Evolutionary conservation across 1,140 invertebrate species (phyloP), one percentile per base, ranked within the genome.

Genomic region (Alviniconcha marisindica): DNA sequence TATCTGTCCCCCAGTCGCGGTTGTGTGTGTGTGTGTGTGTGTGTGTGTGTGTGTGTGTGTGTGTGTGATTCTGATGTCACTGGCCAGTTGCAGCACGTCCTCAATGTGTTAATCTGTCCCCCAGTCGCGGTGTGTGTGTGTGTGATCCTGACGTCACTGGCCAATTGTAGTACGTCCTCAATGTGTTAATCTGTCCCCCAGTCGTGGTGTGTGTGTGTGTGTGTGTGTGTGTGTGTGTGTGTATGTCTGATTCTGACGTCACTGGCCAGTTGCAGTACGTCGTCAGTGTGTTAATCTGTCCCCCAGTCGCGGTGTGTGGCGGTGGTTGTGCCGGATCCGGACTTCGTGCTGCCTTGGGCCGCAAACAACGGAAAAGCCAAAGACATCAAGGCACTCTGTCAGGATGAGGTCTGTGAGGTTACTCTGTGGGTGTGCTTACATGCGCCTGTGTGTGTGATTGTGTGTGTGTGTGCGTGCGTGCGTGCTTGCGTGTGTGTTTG

Each of bases 301-400:
- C 21, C 48, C 7, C 15, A 76, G 73, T 2, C 21, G 7, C 73
- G 44, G 12, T 76, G 73, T 76, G 73, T 76, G 73, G 73, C 73
- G 7, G 40, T 76, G 18, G 73, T 76, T 40, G 73, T 76, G 42
- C 73, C 44, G 5, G 73, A 76, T 18, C 24, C 73, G 2, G 73
- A 76, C 44, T n/a, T 76, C n/a, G 73, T 51, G 24, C 28, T 51
- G 73, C 73, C 21, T 1, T 76, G 73, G 73, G 73, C 73, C 7
- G 28, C 73, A n/a, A 76, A 76, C 73, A 48, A 76, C 73, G 38
- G 40, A 0, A 48, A 21, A 31, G 24, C 0, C 5, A 76, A 76
- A 21, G 73, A 76, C 42, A n/a, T 76, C 42, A n/a, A 76, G 38
- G 2, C n/a, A 4, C 73, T 76, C 18, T 76, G 73, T 76, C 73